Evolutionary conservation across 2,113 vertebrate genomes (phyloP).

Genomic region (Cynoglossus semilaevis): DNA sequence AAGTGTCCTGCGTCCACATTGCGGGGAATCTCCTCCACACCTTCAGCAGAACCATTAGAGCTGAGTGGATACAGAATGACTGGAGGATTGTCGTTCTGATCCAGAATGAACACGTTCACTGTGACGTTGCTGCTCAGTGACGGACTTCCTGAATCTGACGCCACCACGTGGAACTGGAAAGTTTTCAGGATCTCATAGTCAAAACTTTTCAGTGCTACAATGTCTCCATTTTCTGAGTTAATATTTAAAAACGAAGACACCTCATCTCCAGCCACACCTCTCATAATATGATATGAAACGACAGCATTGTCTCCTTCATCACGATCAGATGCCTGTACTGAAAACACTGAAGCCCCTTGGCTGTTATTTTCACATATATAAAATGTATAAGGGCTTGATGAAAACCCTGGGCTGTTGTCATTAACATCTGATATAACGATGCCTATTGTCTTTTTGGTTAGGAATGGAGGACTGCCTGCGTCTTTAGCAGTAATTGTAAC

Average conservation of each 20-base stretch:
- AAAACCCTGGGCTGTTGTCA: conserved; percentile 63
- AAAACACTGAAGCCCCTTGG: conserved; percentile 45
- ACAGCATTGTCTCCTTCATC: conserved; percentile 52
- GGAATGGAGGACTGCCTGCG: conserved; percentile 39
- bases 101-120: too few relatives aligned
- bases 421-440: conserved; percentile 64
- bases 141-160: too few relatives aligned
- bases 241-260: conserved; percentile 44
- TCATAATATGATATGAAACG: conserved; percentile 46
- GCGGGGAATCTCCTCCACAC: too few relatives aligned
- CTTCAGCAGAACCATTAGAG: too few relatives aligned
- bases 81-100: too few relatives aligned
- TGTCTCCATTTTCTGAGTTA: conserved; percentile 46
- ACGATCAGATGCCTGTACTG: conserved; percentile 52
- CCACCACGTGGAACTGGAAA: too few relatives aligned
- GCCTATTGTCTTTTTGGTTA: conserved; percentile 40
- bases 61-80: too few relatives aligned
- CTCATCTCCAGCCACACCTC: background rate
- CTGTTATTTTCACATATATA: conserved; percentile 64
- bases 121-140: too few relatives aligned
- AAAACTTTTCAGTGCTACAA: conserved; percentile 53
- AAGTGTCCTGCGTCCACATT: too few relatives aligned
- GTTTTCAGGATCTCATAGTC: conserved; percentile 51
- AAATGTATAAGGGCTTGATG: conserved; percentile 38
- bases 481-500: conserved; percentile 60